Evolutionary conservation across 2,113 vertebrate species (phyloP).

Genomic region (Aviceda subcristata): DNA sequence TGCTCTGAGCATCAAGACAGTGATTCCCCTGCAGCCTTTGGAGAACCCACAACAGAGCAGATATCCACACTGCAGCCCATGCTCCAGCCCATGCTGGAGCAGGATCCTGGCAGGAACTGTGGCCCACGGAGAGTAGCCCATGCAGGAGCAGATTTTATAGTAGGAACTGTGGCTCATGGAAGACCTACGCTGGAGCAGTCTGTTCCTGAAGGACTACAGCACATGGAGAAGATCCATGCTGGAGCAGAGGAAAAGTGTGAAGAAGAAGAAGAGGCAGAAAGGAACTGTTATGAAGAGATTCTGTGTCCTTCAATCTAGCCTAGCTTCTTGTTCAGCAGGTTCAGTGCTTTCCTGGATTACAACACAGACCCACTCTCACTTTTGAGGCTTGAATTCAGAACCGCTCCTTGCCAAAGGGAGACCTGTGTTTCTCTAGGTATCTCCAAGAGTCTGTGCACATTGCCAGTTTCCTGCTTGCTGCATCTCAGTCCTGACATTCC

Average conservation of each 20-base stretch:
- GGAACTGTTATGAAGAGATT: not conserved
- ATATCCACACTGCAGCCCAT: not conserved
- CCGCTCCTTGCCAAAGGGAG: not conserved
- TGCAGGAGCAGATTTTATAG: not conserved
- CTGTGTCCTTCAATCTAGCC: not conserved
- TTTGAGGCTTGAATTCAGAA: not conserved
- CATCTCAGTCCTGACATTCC: not conserved
- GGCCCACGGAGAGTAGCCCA: not conserved
- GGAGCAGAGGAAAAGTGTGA: not conserved
- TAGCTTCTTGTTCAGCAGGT: not conserved
- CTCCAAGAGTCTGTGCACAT: not conserved
- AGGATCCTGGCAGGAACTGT: not conserved
- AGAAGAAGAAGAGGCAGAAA: not conserved
- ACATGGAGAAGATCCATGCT: not conserved
- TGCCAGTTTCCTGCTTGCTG: not conserved
- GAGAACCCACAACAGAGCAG: not conserved
- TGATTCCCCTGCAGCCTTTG: not conserved
- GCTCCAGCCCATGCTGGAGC: not conserved
- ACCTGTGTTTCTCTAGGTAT: not conserved
- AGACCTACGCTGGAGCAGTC: not conserved
- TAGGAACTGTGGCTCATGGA: not conserved
- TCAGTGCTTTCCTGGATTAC: not conserved
- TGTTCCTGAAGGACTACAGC: not conserved
- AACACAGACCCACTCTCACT: not conserved
- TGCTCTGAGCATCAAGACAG: not conserved